Base-by-base conservation (phyloP, 2,113 vertebrate species). In the Brachyhypopomus occidentalis region DNA sequence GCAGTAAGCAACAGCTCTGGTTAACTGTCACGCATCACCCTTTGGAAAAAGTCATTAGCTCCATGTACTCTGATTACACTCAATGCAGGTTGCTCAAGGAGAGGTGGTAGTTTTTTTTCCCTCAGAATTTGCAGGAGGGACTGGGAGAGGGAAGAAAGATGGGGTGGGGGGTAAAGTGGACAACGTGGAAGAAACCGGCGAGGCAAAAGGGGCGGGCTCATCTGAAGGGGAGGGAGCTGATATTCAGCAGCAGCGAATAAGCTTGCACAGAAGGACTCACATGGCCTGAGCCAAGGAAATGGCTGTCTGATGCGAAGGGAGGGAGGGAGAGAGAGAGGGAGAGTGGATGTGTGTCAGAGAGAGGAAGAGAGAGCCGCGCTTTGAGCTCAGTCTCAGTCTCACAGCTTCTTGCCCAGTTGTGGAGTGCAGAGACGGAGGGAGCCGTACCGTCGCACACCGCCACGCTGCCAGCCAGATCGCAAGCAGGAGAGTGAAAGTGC, bases 241-340 rank as follows among this genome's bases (percentile, higher is more conserved):
- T 77, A 80, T 59, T 79, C 0, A 48, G 56, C 67, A 81, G n/a
- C 74, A 86, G 76, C 92, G 76, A 92, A 91, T 92, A 73, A 85
- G 62, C 75, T 81, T 79, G 86, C 85, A 89, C 84, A 88, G 85
- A 84, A 38, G 38, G 56, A 82, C 77, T 90, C 91, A 92, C 55
- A 84, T 86, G 87, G 90, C 2, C 70, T 23, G 77, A 79, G 86
- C 86, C 79, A 74, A 45, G 71, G 80, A 87, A 74, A 84, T 85
- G 76, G 88, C 86, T 87, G 84, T 76, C 84, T 86, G 90, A 75
- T 90, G 83, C 83, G 88, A 92, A 94, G 91, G 93, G 92, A 83
- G 91, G 93, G 92, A 83, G 74, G 84, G 74, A 77, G 90, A 83
- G 82, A 67, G 75, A 69, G 72, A 77, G 76, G 80, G 84, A 34